Evolutionary conservation across 2,888 invertebrate species (phyloP).

Genomic region (Metopia argyrocephala): DNA sequence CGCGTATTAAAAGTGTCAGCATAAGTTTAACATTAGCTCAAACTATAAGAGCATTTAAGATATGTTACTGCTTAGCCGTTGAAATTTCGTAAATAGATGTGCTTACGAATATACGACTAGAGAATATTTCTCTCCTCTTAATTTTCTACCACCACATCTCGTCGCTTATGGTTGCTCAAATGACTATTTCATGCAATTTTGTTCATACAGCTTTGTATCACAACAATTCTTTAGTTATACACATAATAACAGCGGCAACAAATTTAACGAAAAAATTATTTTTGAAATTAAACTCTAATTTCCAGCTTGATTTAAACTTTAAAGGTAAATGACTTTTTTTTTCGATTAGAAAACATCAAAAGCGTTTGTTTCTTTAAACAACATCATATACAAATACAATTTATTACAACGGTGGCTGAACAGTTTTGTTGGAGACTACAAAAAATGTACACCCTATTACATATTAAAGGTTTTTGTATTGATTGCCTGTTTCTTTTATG

Average conservation of each 20-base stretch:
- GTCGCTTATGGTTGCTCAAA: conserved; percentile 17
- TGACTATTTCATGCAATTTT: no score
- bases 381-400: no score
- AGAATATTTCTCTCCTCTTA: conserved; percentile 9
- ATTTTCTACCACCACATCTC: not conserved
- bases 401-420: not conserved
- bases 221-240: not conserved
- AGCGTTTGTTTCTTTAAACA: no score
- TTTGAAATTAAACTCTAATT: conserved; percentile 10
- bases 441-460: not conserved
- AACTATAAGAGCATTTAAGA: conserved; percentile 49
- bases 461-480: conserved; percentile 45
- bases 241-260: conserved; percentile 3
- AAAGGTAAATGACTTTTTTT: no score
- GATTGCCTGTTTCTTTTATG: conserved; percentile 43
- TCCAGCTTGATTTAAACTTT: no score
- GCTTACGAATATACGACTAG: conserved; percentile 7
- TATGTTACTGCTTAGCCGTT: no score
- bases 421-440: no score
- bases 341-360: no score
- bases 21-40: conserved; percentile 56
- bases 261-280: conserved; percentile 3
- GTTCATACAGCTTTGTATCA: conserved; percentile 24
- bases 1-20: not conserved
- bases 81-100: conserved; percentile 38